Percentiles rank a stretch among this genome's conserved stretches.
Evolutionary conservation across 2,888 invertebrate species (phyloP).

Genomic region (Synanthedon formicaeformis): DNA sequence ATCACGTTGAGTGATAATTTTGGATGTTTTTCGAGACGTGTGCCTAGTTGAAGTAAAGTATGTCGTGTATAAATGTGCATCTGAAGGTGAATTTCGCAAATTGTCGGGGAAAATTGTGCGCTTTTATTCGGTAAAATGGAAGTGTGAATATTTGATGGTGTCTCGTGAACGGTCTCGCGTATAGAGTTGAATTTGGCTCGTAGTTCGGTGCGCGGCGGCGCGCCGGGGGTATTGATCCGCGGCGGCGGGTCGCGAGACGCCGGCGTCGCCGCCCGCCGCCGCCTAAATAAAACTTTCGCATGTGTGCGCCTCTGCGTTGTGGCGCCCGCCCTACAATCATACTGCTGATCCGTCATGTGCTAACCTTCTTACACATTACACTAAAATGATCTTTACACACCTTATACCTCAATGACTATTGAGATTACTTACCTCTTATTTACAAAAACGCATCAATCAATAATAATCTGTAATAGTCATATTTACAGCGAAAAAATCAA

Average conservation of each 20-base stretch:
- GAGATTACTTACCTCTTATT: too few species aligned
- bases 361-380: conserved; percentile 11
- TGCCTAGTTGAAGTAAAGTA: neutral
- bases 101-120: conserved; percentile 13
- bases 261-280: conserved; percentile 62
- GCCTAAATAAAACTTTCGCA: conserved; percentile 56
- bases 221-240: conserved; percentile 65
- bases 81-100: conserved; percentile 5
- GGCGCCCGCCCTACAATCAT: conserved; percentile 30
- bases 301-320: conserved; percentile 38
- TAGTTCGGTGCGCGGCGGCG: conserved; percentile 60
- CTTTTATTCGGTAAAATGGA: conserved; percentile 54
- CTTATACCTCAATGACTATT: neutral
- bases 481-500: too few species aligned
- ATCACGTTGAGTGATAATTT: neutral
- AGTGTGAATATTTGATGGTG: conserved; percentile 67
- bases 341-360: conserved; percentile 19
- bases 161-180: conserved; percentile 51
- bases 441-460: too few species aligned
- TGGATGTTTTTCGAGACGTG: neutral
- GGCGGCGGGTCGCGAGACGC: conserved; percentile 58
- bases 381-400: neutral
- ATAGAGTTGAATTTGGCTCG: conserved; percentile 57
- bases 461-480: too few species aligned
- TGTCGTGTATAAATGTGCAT: conserved; percentile 1